Evolutionary conservation across 2,888 invertebrate species (phyloP).

Genomic region (Acrocyrtus sp.): DNA sequence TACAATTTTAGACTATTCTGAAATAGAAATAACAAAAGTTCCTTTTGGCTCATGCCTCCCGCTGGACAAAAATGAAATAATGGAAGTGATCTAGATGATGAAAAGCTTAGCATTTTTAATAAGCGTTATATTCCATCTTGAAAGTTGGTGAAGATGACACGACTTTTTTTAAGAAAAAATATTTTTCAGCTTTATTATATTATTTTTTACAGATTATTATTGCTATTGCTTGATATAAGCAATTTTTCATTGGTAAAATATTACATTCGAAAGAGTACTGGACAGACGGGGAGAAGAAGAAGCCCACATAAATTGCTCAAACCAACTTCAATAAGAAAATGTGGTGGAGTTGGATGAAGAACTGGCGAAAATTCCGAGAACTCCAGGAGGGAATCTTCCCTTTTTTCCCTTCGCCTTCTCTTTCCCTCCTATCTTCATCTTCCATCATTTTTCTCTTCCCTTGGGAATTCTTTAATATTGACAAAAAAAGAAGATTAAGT

Average conservation of each 20-base stretch:
- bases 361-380: constrained; percentile 47
- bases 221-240: constrained; percentile 13
- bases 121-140: neutral
- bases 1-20: constrained; percentile 5
- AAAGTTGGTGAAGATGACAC: neutral
- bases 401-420: constrained; percentile 17
- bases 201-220: neutral
- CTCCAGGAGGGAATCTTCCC: constrained; percentile 35
- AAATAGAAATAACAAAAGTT: constrained; percentile 4
- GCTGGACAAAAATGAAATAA: constrained; percentile 28
- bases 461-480: neutral
- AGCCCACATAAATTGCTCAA: constrained; percentile 40
- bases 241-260: constrained; percentile 42
- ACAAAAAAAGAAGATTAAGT: neutral
- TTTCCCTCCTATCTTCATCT: constrained; percentile 17
- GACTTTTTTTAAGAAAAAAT: too few species aligned
- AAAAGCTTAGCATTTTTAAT: constrained; percentile 18
- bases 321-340: constrained; percentile 37
- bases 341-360: too few species aligned
- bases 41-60: constrained; percentile 41
- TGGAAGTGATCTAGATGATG: constrained; percentile 50
- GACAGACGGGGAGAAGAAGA: too few species aligned
- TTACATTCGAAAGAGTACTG: constrained; percentile 14
- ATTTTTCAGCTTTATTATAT: neutral
- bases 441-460: neutral